A percentile compares a stretch with the other conserved stretches of the same genome.
These are phyloP conservation scores for Linurgus olivaceus DNA, from an alignment of 2,797 vertebrate species.

Conservation along the genomic window DNA sequence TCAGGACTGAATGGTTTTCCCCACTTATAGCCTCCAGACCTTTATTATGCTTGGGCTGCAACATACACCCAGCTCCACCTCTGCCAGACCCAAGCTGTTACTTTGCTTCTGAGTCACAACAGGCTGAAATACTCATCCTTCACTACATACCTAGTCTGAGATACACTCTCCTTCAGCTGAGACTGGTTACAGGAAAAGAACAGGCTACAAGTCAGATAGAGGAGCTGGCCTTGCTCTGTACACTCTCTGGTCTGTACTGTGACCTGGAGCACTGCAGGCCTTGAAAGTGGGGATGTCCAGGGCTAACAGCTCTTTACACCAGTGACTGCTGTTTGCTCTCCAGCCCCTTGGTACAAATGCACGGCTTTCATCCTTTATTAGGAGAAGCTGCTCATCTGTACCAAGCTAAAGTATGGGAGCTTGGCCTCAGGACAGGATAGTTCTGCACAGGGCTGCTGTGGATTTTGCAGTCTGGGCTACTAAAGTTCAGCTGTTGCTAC, in stretches of 20 bases:
- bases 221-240: background rate
- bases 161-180: background rate
- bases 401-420: fast-evolving
- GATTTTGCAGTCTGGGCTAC: background rate
- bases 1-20: constrained; percentile 49
- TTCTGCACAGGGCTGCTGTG: background rate
- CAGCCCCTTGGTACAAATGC: background rate
- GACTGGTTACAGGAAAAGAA: background rate
- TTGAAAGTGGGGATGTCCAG: background rate
- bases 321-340: background rate
- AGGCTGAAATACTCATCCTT: background rate
- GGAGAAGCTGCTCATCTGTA: background rate
- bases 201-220: fast-evolving
- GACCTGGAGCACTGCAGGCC: background rate
- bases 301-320: background rate
- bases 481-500: background rate
- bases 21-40: constrained; percentile 57
- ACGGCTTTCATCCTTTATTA: background rate
- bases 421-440: background rate
- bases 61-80: constrained; percentile 8
- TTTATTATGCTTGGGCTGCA: constrained; percentile 66
- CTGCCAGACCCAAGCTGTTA: constrained; percentile 33
- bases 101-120: constrained; percentile 45
- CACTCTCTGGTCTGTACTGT: fast-evolving
- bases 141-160: background rate